Percentiles rank a stretch among this genome's conserved stretches.
These are phyloP conservation scores for Microplitis deprimator DNA, from an alignment of 2,888 invertebrate genomes.

Conservation along the genomic window DNA sequence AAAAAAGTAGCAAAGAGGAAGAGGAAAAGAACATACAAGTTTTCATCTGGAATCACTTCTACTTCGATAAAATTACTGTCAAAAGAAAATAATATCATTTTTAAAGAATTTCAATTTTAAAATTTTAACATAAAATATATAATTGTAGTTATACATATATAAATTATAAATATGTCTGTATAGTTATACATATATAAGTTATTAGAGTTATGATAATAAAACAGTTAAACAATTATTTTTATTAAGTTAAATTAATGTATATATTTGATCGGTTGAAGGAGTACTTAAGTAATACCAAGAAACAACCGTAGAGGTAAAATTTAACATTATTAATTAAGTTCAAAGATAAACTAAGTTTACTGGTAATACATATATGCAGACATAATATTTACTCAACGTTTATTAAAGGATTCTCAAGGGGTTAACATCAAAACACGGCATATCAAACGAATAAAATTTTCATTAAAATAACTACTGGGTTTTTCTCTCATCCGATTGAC, in stretches of 20 bases:
- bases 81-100: background rate
- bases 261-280: background rate
- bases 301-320: constrained; percentile 53
- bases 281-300: constrained; percentile 14
- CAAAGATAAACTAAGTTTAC: constrained; percentile 69
- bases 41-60: constrained; percentile 1
- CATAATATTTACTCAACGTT: constrained; percentile 71
- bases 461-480: constrained; percentile 67
- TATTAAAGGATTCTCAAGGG: constrained; percentile 66
- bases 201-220: no score
- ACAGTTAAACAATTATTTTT: background rate
- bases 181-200: no score
- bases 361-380: constrained; percentile 67
- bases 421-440: constrained; percentile 54
- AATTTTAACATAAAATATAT: background rate
- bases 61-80: background rate
- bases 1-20: constrained; percentile 4
- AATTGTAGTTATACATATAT: background rate
- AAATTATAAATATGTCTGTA: no score
- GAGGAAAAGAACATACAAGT: background rate
- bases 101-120: background rate
- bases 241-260: background rate
- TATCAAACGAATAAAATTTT: constrained; percentile 68
- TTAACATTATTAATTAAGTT: constrained; percentile 71
- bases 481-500: constrained; percentile 21